Evolutionary conservation across 2,888 invertebrate species (phyloP).

Genomic region (Microplitis deprimator): DNA sequence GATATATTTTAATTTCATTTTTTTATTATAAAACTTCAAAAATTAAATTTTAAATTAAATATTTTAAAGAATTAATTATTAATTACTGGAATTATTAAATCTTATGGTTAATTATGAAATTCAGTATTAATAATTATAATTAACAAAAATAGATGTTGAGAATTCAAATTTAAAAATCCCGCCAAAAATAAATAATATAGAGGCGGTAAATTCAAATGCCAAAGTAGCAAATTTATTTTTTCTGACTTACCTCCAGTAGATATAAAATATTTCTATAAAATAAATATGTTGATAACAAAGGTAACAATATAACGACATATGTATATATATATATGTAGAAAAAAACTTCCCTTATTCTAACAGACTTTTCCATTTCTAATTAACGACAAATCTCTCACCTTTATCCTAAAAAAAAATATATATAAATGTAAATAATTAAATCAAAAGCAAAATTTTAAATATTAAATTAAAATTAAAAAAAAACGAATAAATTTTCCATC

Average conservation of each 20-base stretch:
- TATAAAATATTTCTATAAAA: background rate
- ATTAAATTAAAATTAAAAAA: background rate
- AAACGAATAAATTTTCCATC: background rate
- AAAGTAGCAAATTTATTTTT: background rate
- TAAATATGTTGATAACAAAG: background rate
- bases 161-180: background rate
- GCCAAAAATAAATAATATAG: background rate
- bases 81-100: too few species aligned
- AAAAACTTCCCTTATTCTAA: background rate
- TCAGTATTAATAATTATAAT: too few species aligned
- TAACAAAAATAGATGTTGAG: background rate
- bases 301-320: background rate
- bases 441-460: background rate
- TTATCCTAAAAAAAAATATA: background rate
- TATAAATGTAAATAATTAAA: background rate
- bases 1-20: too few species aligned
- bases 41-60: too few species aligned
- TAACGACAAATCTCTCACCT: slow-evolving; percentile 7
- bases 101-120: too few species aligned
- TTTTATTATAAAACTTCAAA: too few species aligned
- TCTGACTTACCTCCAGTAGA: background rate
- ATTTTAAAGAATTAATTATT: too few species aligned
- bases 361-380: slow-evolving; percentile 25
- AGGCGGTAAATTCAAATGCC: background rate
- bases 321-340: background rate